Evolutionary conservation across 2,888 invertebrate species (phyloP), one percentile per base, ranked within the genome.

Genomic region (Hypena proboscidalis): DNA sequence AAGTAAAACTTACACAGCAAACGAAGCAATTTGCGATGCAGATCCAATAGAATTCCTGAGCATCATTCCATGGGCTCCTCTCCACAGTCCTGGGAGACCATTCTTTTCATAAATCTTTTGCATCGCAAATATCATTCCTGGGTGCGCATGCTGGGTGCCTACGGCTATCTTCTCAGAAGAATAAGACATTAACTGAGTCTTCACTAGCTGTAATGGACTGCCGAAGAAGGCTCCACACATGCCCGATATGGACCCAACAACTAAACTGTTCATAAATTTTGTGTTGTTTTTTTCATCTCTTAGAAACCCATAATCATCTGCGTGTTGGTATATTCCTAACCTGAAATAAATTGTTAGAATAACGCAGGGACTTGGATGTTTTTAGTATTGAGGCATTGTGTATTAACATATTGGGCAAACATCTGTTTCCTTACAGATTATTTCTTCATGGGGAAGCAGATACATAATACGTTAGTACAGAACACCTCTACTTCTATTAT

Each of bases 191-290:
- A 97, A 89, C 69, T 97, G 97, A 0, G 97, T 97, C 85, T 97
- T 97, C 0, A 97, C 95, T 86, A 98, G 84, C 74, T 97, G 97
- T 38, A 98, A 92, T 0, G 98, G 98, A 83, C 97, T 98, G 2
- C 96, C 97, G 43, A 94, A 87, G 42, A 94, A 92, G 1, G 95
- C 95, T 1, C 97, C 98, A 14, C 94, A 78, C 62, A 94, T 93
- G 0, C 98, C 98, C 6, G 97, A 93, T 4, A 94, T 60, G 0
- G 96, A 96, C 1, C 97, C 97, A 55, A 95, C 94, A 10, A 94
- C 61, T 0, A 95, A 87, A 46, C 95, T 96, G 58, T 94, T 93
- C 0, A 91, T 40, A 46, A 95, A 92, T 32, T 94, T 93, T 0
- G 95, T 93, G 35, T 94, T 92, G 0, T 96, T 95, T 19, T 94